These are phyloP conservation scores for Melangyna quadrimaculata DNA, from an alignment of 2,888 invertebrate species.

Conservation along the genomic window DNA sequence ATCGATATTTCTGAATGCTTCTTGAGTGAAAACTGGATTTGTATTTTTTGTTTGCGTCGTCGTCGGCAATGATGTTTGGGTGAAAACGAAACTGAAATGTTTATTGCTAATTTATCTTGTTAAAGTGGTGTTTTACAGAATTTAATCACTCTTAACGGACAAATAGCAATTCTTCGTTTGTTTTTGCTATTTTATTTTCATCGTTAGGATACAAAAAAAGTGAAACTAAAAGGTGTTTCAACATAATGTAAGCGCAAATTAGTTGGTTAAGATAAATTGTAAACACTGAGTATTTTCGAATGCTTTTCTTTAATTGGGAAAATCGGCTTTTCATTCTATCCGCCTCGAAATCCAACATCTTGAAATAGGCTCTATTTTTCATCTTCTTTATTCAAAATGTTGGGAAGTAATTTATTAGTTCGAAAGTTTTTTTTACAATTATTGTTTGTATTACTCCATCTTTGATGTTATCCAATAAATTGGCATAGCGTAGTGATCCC, in stretches of 20 bases:
- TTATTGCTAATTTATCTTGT: slow-evolving; percentile 34
- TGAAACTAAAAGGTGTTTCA: slow-evolving; percentile 5
- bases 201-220: not conserved
- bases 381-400: too few species aligned
- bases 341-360: too few species aligned
- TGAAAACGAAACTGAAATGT: slow-evolving; percentile 40
- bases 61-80: not conserved
- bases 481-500: too few species aligned
- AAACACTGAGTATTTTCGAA: too few species aligned
- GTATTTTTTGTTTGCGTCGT: not conserved
- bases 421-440: too few species aligned
- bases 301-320: too few species aligned
- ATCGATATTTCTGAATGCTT: not conserved
- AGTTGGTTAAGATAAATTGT: not conserved
- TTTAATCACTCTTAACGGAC: not conserved
- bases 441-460: too few species aligned
- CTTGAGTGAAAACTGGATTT: slow-evolving; percentile 42
- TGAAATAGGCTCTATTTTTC: too few species aligned
- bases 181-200: not conserved
- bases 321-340: too few species aligned
- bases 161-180: not conserved
- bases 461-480: too few species aligned
- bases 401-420: too few species aligned
- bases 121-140: not conserved
- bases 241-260: not conserved